Evolutionary conservation across 2,797 vertebrate genomes (phyloP), one percentile per base, ranked within the genome.

Genomic region (Lepus oiostolus): DNA sequence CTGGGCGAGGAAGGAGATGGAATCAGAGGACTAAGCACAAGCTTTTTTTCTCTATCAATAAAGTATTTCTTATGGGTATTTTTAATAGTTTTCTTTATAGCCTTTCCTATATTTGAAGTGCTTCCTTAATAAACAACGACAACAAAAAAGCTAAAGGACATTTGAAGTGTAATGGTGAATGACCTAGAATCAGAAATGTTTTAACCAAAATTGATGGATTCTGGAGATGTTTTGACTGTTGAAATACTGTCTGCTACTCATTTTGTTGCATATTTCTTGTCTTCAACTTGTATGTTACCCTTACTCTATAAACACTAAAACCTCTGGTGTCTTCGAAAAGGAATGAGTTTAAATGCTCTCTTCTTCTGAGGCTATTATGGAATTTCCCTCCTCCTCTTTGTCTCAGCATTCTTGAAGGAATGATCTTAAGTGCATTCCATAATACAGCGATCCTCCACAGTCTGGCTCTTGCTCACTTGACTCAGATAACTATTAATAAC

Each of bases 91-190:
- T 13, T 86, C 9, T 85, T 63, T 62, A n/a, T n/a, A 83, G 12
- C 16, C 32, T 85, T 86, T 74, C 19, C 50, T 90, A 2, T 19
- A 2, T 92, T 96, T 88, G 24, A 93, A 83, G 30, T 72, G 22
- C 14, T 68, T 67, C 54, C 17, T 16, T 24, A n/a, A 80, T 35
- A 47, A 71, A 67, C 38, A 42, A 35, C 35, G 4, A 35, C 35
- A 35, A 35, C 35, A 60, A 92, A 32, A 52, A 70, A 62, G 5
- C 52, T 62, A 11, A 52, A 38, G 30, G 28, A 54, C 26, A 83
- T 75, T 80, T 93, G 68, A 86, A 22, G 11, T 62, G 10, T 74
- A 79, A 65, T 93, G 58, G 4, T 85, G 32, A 90, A n/a, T 88
- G 88, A 65, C 7, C n/a, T 65, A 75, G 62, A 95, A 90, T 52